Evolutionary conservation across 2,113 vertebrate species (phyloP).

Genomic region (Dromiciops gliroides): DNA sequence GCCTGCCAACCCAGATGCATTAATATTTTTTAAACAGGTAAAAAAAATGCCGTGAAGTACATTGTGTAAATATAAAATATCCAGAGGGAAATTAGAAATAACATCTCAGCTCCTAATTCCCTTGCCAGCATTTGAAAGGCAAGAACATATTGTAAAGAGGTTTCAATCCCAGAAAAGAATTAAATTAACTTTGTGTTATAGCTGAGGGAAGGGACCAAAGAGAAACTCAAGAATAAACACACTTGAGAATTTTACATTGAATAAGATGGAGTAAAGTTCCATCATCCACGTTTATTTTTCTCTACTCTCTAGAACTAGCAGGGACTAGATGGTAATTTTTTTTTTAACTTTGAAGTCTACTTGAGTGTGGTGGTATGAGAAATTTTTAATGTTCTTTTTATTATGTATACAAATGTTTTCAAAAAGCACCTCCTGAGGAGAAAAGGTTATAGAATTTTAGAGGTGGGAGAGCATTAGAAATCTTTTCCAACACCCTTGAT

Average conservation of each 20-base stretch:
- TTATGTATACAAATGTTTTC: not conserved
- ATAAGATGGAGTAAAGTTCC: not conserved
- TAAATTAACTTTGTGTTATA: slow-evolving; percentile 26
- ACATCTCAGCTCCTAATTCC: not conserved
- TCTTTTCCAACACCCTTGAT: not conserved
- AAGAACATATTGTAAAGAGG: slow-evolving; percentile 39
- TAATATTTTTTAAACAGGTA: slow-evolving; percentile 48
- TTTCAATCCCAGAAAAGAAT: slow-evolving; percentile 32
- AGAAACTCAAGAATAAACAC: not conserved
- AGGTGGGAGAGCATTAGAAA: not conserved
- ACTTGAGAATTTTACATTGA: slow-evolving; percentile 30
- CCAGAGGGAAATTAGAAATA: slow-evolving; percentile 32
- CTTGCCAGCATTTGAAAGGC: slow-evolving; percentile 31
- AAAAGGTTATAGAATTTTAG: not conserved
- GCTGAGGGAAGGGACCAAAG: not conserved
- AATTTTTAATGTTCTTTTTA: not conserved
- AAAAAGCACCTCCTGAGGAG: not conserved
- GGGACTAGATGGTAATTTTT: not conserved
- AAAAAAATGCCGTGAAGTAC: slow-evolving; percentile 11
- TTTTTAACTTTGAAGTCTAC: slow-evolving; percentile 10
- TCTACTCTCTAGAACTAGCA: not conserved
- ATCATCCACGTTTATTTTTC: not conserved
- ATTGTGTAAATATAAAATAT: slow-evolving; percentile 26
- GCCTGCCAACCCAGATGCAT: not conserved
- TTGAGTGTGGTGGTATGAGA: not conserved